Base-by-base conservation (phyloP, 1,140 invertebrate genomes). In the Scaptomyza hsui region DNA sequence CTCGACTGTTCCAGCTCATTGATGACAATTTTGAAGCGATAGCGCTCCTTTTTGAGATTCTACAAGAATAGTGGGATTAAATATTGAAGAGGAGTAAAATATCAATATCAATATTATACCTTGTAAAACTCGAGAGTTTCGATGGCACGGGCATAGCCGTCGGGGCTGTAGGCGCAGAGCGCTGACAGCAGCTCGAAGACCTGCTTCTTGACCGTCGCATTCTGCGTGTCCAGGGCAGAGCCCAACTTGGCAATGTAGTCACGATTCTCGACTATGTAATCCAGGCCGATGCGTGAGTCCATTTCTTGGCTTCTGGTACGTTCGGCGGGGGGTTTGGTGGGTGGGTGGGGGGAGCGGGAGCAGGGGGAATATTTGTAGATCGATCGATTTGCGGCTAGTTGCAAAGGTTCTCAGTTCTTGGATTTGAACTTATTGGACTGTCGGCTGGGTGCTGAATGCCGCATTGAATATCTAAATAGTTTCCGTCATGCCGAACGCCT, bases 221-320 rank as follows among this genome's bases (percentile, higher is more conserved):
- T 97, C 68, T 94, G 95, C 41, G 96, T 97, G 91, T 97, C 96
- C 88, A 98, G 93, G 72, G 97, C 97, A 93, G 95, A 95, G 37
- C 97, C 97, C 85, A 98, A 94, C 92, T 98, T 97, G 53, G 94
- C 93, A 73, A 97, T 97, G 92, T 98, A 98, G 92, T 97, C 97
- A 69, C 95, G 95, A 92, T 97, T 97, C 91, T 98, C 97, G 56
- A 98, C 96, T 90, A 98, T 98, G 92, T 97, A 97, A 93, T 98
- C 97, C 91, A 98, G 94, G 80, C 96, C 97, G 90, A 97, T 96
- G 79, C 96, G 94, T 75, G 96, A 96, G 93, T 97, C 96, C 96
- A 97, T 96, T 51, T 61, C 52, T 35, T 12, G 41, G 29, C 13
- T 32, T 37, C 9, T 24, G 21, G 39, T 44, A 44, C 56, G 32